Evolutionary conservation across 92 coral and sea anemone species (phyloP).

Genomic region (Pocillopora grandis): DNA sequence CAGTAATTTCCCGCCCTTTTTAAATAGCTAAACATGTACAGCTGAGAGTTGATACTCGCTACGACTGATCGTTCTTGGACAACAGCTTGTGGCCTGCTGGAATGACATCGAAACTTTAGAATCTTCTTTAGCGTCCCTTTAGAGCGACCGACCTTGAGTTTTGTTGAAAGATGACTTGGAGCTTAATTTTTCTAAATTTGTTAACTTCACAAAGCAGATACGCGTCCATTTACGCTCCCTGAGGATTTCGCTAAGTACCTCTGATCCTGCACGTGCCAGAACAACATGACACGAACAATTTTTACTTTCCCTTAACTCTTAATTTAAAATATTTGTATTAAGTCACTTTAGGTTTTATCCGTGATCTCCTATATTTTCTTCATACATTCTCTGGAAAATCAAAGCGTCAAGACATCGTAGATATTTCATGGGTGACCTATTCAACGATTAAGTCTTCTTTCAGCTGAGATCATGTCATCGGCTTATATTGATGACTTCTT

Average conservation of each 20-base stretch:
- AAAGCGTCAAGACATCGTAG: background rate
- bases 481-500: background rate
- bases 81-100: background rate
- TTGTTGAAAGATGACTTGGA: background rate
- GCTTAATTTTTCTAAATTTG: background rate
- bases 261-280: slow-evolving; percentile 30
- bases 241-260: slow-evolving; percentile 33
- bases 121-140: background rate
- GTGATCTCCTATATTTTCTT: background rate
- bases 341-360: background rate
- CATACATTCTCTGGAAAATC: background rate
- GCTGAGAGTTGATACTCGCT: slow-evolving; percentile 26
- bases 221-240: slow-evolving; percentile 19
- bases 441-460: background rate
- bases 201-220: slow-evolving; percentile 22
- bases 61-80: background rate
- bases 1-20: slow-evolving; percentile 81
- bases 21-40: slow-evolving; percentile 20
- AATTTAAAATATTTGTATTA: no score
- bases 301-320: background rate
- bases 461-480: background rate
- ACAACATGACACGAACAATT: slow-evolving; percentile 10
- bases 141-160: background rate
- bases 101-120: background rate
- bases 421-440: background rate